A percentile compares a stretch with the other conserved stretches of the same genome.
Conservation (phyloP, 2,113 vertebrate species). For the Cyanoderma ruficeps region DNA sequence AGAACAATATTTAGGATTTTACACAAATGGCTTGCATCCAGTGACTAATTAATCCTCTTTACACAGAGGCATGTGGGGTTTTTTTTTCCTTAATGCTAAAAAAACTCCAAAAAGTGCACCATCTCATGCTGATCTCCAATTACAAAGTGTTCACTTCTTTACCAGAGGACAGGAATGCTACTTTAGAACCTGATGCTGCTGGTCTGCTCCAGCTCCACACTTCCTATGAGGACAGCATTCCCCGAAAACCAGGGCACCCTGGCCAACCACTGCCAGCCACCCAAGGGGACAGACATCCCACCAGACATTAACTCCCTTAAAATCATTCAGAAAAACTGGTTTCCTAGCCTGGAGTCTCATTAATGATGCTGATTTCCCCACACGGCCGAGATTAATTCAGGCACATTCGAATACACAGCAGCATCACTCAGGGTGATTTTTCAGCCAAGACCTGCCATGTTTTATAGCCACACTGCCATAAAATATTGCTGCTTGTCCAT, state of each 20-base stretch:
- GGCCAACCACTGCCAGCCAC: not conserved
- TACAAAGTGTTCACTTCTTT: not conserved
- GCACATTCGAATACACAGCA: not conserved
- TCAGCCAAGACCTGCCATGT: not conserved
- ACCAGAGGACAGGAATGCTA: not conserved
- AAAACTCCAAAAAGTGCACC: not conserved
- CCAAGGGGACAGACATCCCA: not conserved
- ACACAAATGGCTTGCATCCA: not conserved
- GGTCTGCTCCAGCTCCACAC: not conserved
- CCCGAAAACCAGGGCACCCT: not conserved
- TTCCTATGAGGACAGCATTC: not conserved
- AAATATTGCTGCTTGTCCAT: not conserved
- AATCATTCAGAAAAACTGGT: not conserved
- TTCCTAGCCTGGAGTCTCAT: not conserved
- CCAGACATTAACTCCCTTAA: not conserved
- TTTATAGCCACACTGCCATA: not conserved
- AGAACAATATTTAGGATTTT: constrained; percentile 34
- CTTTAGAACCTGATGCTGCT: not conserved
- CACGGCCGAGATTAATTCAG: not conserved
- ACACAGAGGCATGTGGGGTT: not conserved
- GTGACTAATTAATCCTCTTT: constrained; percentile 13
- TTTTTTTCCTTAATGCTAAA: not conserved
- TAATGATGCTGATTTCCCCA: not conserved
- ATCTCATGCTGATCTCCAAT: not conserved
- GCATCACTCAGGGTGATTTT: not conserved